These are phyloP conservation scores for Pocillopora grandis DNA, from an alignment of 92 coral and sea anemone genomes.

Conservation along the genomic window DNA sequence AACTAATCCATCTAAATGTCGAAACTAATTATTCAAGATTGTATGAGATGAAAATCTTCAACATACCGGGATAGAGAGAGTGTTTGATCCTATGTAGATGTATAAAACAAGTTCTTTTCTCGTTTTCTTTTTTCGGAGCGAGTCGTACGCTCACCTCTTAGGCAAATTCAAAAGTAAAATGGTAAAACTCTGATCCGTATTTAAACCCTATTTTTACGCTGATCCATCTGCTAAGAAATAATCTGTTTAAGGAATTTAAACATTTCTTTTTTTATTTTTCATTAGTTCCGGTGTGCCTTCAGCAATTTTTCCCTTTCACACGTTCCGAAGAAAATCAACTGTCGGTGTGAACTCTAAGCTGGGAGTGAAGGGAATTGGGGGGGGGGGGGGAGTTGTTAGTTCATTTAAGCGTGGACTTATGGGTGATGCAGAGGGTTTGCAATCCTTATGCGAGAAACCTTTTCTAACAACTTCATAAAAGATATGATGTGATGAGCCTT, in stretches of 20 bases:
- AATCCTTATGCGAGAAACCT: no score
- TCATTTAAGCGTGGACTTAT: no score
- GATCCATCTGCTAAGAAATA: not conserved
- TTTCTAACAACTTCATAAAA: no score
- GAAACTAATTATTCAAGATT: not conserved
- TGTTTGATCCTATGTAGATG: not conserved
- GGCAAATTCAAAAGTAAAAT: not conserved
- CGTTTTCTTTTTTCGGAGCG: no score
- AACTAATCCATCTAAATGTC: not conserved
- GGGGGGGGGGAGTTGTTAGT: no score
- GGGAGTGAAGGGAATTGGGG: no score
- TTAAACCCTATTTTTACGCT: not conserved
- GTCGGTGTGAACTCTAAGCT: not conserved
- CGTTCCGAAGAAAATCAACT: not conserved
- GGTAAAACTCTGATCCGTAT: not conserved
- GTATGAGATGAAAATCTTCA: not conserved
- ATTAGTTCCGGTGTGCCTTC: conserved; percentile 17
- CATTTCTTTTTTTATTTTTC: not conserved
- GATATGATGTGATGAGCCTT: no score
- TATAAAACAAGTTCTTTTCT: no score
- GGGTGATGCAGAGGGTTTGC: no score
- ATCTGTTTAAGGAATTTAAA: not conserved
- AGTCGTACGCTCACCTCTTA: not conserved
- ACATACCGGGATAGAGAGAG: not conserved
- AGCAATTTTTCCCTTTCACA: conserved; percentile 30